Conservation (phyloP, 2,797 vertebrate genomes). For the Parotocinclus haroldoi region DNA sequence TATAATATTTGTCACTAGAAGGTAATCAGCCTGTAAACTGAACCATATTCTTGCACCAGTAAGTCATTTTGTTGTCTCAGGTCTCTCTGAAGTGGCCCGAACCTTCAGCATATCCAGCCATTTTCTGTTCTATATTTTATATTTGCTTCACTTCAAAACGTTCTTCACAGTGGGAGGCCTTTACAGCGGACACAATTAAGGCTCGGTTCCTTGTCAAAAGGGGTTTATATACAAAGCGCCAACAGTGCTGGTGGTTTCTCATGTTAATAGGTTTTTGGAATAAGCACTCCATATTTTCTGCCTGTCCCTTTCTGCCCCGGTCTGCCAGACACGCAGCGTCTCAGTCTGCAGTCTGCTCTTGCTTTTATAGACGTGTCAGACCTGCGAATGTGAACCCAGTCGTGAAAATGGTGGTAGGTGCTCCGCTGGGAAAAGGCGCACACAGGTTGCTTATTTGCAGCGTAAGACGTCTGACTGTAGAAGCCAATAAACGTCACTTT, state of each 20-base stretch:
- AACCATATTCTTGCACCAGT: no score
- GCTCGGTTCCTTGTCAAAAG: neutral
- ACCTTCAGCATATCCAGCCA: constrained; percentile 34
- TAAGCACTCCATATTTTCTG: constrained; percentile 22
- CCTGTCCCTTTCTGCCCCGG: neutral
- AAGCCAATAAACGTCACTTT: constrained; percentile 32
- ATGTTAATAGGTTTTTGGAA: constrained; percentile 25
- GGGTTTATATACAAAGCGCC: constrained; percentile 7
- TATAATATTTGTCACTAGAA: no score
- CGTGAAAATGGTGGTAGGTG: constrained; percentile 28
- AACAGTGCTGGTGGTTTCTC: constrained; percentile 30
- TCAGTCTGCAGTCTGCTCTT: neutral
- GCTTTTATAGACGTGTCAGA: constrained; percentile 31
- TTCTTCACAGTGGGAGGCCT: neutral
- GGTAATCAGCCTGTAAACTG: no score
- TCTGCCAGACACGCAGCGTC: constrained; percentile 23
- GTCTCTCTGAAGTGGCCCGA: constrained; percentile 40
- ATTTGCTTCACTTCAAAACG: constrained; percentile 3
- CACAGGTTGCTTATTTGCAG: constrained; percentile 21
- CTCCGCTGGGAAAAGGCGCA: constrained; percentile 21
- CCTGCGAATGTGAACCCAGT: constrained; percentile 19
- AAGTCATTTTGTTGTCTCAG: neutral
- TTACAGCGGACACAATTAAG: constrained; percentile 1
- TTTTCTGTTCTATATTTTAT: neutral
- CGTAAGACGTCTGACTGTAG: constrained; percentile 27